Conservation (phyloP, 2,113 vertebrate genomes). For the Seriola quinqueradiata region DNA sequence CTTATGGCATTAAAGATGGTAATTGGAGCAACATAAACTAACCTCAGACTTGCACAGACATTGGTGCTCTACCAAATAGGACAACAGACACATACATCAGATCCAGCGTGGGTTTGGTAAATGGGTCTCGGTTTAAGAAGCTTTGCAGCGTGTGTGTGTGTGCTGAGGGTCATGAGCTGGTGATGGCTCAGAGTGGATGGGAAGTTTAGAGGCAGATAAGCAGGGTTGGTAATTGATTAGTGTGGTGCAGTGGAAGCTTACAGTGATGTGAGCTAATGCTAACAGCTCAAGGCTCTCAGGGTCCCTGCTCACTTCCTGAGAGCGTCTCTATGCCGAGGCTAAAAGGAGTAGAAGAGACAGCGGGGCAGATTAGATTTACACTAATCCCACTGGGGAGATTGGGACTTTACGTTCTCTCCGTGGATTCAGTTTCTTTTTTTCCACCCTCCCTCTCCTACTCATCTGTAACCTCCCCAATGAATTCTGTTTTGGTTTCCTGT, state of each 20-base stretch:
- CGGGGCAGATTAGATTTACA: slow-evolving; percentile 65
- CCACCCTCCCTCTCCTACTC: neutral
- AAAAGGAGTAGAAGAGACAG: slow-evolving; percentile 57
- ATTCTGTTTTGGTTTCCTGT: neutral
- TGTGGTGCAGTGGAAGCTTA: slow-evolving; percentile 69
- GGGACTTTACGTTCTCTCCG: slow-evolving; percentile 42
- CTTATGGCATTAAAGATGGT: neutral
- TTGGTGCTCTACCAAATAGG: neutral
- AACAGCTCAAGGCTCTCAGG: slow-evolving; percentile 62
- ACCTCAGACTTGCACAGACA: neutral
- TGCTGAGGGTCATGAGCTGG: neutral
- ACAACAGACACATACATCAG: slow-evolving; percentile 1
- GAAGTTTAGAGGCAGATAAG: slow-evolving; percentile 59
- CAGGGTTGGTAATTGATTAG: slow-evolving; percentile 73
- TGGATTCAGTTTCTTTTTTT: slow-evolving; percentile 24
- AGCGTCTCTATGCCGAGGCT: slow-evolving; percentile 53
- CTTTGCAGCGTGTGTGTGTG: neutral
- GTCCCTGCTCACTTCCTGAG: slow-evolving; percentile 57
- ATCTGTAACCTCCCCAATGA: slow-evolving; percentile 31
- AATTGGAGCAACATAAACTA: neutral
- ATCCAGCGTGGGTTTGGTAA: slow-evolving; percentile 20
- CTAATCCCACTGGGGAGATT: slow-evolving; percentile 70
- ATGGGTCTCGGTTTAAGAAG: slow-evolving; percentile 8
- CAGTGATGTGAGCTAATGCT: slow-evolving; percentile 67
- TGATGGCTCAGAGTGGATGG: slow-evolving; percentile 34